A percentile compares a stretch with the other conserved stretches of the same genome.
These are phyloP conservation scores for Eristalinus aeneus DNA, from an alignment of 2,888 invertebrate genomes.

Conservation along the genomic window DNA sequence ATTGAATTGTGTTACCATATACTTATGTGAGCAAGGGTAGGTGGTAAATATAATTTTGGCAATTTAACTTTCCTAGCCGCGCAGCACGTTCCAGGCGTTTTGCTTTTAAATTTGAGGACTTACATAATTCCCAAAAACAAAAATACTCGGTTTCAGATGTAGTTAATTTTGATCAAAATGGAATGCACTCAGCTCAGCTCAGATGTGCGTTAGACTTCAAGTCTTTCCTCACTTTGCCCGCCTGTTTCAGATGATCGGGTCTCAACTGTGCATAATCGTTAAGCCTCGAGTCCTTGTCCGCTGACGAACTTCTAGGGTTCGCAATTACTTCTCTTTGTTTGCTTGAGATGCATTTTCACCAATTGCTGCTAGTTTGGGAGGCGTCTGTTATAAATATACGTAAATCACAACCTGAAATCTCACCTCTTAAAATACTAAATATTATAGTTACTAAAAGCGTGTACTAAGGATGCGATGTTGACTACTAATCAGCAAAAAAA, in stretches of 20 bases:
- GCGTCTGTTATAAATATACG: background rate
- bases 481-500: no score
- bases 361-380: background rate
- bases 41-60: slow-evolving; percentile 29
- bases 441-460: background rate
- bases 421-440: background rate
- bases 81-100: slow-evolving; percentile 28
- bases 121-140: background rate
- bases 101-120: slow-evolving; percentile 8
- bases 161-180: slow-evolving; percentile 12
- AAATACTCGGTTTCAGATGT: slow-evolving; percentile 7
- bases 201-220: background rate
- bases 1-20: slow-evolving; percentile 7
- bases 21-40: slow-evolving; percentile 31
- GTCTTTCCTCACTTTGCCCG: background rate
- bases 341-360: background rate
- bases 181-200: background rate
- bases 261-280: no score
- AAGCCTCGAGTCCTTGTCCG: no score
- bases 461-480: no score
- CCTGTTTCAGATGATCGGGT: background rate
- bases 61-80: slow-evolving; percentile 34
- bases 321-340: background rate
- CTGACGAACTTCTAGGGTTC: no score
- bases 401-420: background rate